Evolutionary conservation across 2,113 vertebrate genomes (phyloP).

Genomic region (Glaucomys volans): DNA sequence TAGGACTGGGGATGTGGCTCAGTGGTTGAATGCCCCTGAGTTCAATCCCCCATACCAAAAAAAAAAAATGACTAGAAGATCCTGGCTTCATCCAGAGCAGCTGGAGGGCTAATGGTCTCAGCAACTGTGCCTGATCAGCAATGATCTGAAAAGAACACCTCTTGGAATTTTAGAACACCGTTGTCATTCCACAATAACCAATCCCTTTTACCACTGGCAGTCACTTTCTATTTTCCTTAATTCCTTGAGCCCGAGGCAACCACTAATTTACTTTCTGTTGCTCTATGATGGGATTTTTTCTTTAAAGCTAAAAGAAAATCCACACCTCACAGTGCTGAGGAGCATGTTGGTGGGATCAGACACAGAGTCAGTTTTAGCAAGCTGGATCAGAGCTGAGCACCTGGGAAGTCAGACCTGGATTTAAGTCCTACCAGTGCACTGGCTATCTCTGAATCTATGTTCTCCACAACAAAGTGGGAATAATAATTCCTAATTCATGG

Average conservation of each 20-base stretch:
- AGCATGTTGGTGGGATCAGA: neutral
- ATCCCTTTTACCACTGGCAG: neutral
- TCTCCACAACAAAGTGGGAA: no score
- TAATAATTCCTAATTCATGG: neutral
- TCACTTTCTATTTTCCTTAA: neutral
- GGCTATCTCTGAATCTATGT: neutral
- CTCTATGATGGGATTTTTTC: neutral
- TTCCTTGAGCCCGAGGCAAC: neutral
- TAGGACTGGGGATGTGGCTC: no score
- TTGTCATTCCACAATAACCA: neutral
- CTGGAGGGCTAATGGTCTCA: neutral
- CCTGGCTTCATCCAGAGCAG: neutral
- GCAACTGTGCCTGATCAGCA: neutral
- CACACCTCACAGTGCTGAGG: neutral
- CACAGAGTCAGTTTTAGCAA: neutral
- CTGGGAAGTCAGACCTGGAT: neutral
- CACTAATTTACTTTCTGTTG: neutral
- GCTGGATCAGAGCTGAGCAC: neutral
- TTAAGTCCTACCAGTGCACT: neutral
- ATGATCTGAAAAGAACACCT: neutral
- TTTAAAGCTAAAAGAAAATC: constrained; percentile 24
- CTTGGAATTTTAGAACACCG: neutral
- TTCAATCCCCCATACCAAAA: no score
- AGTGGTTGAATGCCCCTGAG: no score
- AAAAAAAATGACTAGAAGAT: neutral